Evolutionary conservation across 1,140 invertebrate genomes (phyloP).

Genomic region (Drosophila ambigua): DNA sequence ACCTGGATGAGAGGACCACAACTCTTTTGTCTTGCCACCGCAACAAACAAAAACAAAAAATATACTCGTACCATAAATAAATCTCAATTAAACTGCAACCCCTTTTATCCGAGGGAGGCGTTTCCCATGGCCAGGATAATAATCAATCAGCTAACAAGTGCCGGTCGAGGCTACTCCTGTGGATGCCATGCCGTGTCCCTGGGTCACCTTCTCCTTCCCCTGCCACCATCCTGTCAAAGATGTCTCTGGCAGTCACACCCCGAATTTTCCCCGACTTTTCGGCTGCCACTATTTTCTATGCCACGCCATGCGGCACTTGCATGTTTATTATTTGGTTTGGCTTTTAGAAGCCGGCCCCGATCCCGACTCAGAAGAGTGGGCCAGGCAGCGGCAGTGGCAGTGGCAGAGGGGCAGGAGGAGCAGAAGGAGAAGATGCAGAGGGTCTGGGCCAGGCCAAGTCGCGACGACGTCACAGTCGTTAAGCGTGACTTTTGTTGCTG

Average conservation of each 20-base stretch:
- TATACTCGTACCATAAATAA: slow-evolving; percentile 61
- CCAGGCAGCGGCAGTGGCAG: background rate
- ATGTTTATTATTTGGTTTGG: slow-evolving; percentile 53
- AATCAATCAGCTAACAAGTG: slow-evolving; percentile 67
- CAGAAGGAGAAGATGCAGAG: background rate
- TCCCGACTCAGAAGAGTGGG: slow-evolving; percentile 38
- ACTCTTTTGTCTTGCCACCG: slow-evolving; percentile 58
- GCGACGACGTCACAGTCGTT: slow-evolving; percentile 74
- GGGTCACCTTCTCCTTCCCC: background rate
- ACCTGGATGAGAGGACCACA: slow-evolving; percentile 2
- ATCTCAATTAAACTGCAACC: slow-evolving; percentile 81
- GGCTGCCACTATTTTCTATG: slow-evolving; percentile 65
- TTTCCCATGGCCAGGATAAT: slow-evolving; percentile 44
- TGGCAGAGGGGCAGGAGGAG: background rate
- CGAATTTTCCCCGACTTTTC: slow-evolving; percentile 38
- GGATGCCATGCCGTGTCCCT: slow-evolving; percentile 21
- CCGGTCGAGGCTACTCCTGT: slow-evolving; percentile 28
- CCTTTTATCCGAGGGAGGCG: slow-evolving; percentile 46
- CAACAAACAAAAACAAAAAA: slow-evolving; percentile 10
- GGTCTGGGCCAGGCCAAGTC: slow-evolving; percentile 56
- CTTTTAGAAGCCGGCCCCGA: slow-evolving; percentile 49
- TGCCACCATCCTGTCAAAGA: slow-evolving; percentile 22
- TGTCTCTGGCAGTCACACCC: slow-evolving; percentile 60
- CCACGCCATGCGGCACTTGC: slow-evolving; percentile 52
- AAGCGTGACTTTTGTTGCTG: slow-evolving; percentile 81